Evolutionary conservation across 2,888 invertebrate species (phyloP), one percentile per base, ranked within the genome.

Genomic region (Itoplectis maculator): DNA sequence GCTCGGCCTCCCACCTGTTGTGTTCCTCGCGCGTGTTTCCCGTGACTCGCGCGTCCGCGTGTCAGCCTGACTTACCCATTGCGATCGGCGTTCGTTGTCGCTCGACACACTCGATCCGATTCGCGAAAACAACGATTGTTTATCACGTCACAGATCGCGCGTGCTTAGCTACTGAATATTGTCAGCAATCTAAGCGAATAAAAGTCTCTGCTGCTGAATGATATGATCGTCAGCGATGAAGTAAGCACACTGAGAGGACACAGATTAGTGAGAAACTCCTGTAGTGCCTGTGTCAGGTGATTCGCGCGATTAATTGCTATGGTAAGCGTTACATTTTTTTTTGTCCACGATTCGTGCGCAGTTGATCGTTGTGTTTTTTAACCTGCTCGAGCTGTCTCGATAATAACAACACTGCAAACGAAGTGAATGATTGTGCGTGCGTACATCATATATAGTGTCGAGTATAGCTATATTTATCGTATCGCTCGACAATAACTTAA

Each of bases 1-100:
- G 66, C 81, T 84, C 85, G 86, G 79, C 83, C 78, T 83, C 79
- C 84, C 83, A 84, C 70, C 84, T 74, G 73, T 82, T 70, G 82
- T 70, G 72, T 80, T 45, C 20, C 40, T 3, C 35, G 76, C 82
- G 73, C 63, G 35, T 29, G 61, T 73, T 54, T 37, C 61, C n/a
- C 11, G 18, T 37, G 42, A 54, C 29, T 49, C 56, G 18, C 68
- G 37, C 49, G 20, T 23, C 15, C 40, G 20, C 47, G 18, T 77
- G 51, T 63, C 73, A 69, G 63, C 45, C 47, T 35, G 73, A 37
- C 40, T 68, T 68, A 68, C 76, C 66, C 54, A 81, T 68, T 77
- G 13, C 29, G 65, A 56, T 65, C 15, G 9, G 35, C 23, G 37
- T 66, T 18, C 15, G 20, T 54, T 40, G 15, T 45, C 40, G 18